Base-by-base conservation (phyloP, 2,113 vertebrate species). In the Odontesthes bonariensis region DNA sequence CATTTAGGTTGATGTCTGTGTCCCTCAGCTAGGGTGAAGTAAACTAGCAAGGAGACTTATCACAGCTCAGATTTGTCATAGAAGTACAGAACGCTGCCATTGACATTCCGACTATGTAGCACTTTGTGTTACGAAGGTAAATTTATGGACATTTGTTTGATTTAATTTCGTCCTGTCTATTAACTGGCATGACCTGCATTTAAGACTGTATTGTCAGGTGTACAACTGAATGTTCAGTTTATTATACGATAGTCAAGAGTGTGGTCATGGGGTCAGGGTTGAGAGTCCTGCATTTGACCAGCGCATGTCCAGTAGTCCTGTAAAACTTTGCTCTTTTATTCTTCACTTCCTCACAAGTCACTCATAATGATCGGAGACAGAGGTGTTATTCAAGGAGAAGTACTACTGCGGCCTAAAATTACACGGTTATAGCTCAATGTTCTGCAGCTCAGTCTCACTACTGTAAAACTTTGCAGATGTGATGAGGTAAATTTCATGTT, bases 31-130 rank as follows among this genome's bases (percentile, higher is more conserved):
- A 11, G 10, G 35, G 11, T 73, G n/a, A 44, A 61, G 61, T 68
- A 71, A 64, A 40, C 47, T 58, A 78, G 40, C 68, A 51, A 74
- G 73, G 65, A 68, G 40, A 53, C 27, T 10, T 59, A 5, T 0
- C 32, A 44, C n/a, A 40, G 17, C 35, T 42, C 11, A 66, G 4
- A 72, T 16, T 10, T 57, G 14, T 44, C 14, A 4, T 17, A 9
- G 2, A 56, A n/a, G 11, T 49, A 8, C 32, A 11, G 35, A 20
- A 27, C 35, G 35, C 35, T 38, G 35, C 35, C 7, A 38, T 38
- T 38, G 35, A 38, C 35, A 38, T 38, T 38, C 35, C 10, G 10
- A 38, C 59, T 40, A 11, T 46, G 32, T 57, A 5, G 3, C 22
- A 6, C 3, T 54, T 32, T 8, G 3, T 53, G 32, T 27, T 32